A percentile compares a stretch with the other conserved stretches of the same genome.
phyloP scores from a whole-genome alignment of 1,140 invertebrate genomes.

The Parapsyche elsis region DNA sequence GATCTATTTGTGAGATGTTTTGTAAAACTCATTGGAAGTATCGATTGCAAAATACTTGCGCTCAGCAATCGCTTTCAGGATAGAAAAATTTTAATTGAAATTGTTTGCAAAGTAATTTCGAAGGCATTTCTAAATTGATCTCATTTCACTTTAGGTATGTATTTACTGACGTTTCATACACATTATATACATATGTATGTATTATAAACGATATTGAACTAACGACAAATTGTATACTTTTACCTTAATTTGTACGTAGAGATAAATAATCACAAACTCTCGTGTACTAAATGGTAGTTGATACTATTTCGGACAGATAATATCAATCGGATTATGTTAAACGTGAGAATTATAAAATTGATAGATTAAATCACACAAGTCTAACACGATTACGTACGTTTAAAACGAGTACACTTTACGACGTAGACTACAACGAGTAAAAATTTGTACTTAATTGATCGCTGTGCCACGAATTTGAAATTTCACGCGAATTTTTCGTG shows the following conservation, averaged over 20 bases:
- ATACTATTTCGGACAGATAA: too few species aligned
- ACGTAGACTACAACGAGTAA: background rate
- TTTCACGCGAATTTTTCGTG: background rate
- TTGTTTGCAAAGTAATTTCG: slow-evolving; percentile 8
- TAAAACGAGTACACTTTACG: too few species aligned
- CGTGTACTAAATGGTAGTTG: too few species aligned
- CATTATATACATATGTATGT: too few species aligned
- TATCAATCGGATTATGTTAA: too few species aligned
- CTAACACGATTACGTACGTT: too few species aligned
- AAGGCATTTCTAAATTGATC: slow-evolving; percentile 5
- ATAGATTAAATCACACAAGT: too few species aligned
- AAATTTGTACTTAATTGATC: slow-evolving; percentile 20
- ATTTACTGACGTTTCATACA: background rate
- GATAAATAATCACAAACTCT: too few species aligned
- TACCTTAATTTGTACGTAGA: too few species aligned
- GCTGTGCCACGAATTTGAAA: slow-evolving; percentile 15
- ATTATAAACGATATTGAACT: background rate
- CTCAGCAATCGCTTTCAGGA: background rate
- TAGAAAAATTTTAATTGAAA: background rate
- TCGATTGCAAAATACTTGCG: background rate
- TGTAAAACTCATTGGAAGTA: background rate
- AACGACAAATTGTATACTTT: too few species aligned
- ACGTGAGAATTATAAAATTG: background rate
- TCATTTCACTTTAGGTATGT: background rate
- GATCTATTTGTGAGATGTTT: background rate